phyloP scores from a whole-genome alignment of 2,797 vertebrate species.

The Gymnoscopelus braueri region DNA sequence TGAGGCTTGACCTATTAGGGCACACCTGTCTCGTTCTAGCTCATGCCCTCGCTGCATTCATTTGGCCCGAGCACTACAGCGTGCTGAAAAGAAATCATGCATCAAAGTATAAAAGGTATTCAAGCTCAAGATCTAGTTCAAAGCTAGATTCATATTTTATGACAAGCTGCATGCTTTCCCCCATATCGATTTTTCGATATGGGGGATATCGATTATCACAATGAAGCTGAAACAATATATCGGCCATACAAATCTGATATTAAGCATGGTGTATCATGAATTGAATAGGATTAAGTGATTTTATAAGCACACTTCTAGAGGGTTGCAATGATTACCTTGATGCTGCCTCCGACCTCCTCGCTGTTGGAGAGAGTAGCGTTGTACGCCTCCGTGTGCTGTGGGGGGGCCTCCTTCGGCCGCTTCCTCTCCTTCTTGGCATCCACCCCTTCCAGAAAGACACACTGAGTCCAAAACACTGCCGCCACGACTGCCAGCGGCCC shows the following conservation, averaged over 20 bases:
- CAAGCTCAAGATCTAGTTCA: not conserved
- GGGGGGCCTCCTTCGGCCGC: slow-evolving; percentile 79
- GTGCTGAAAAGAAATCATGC: slow-evolving; percentile 36
- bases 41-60: slow-evolving; percentile 27
- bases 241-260: too few relatives aligned
- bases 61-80: slow-evolving; percentile 17
- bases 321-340: slow-evolving; percentile 67
- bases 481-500: slow-evolving; percentile 83
- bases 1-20: slow-evolving; percentile 62
- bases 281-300: not conserved
- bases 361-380: slow-evolving; percentile 87
- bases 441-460: slow-evolving; percentile 74
- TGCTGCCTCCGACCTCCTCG: slow-evolving; percentile 80
- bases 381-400: slow-evolving; percentile 83
- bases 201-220: too few relatives aligned
- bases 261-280: too few relatives aligned
- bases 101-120: not conserved
- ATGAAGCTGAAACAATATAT: too few relatives aligned
- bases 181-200: too few relatives aligned
- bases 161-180: slow-evolving; percentile 4
- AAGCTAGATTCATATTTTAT: slow-evolving; percentile 20
- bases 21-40: slow-evolving; percentile 66
- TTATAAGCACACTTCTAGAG: not conserved
- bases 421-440: slow-evolving; percentile 86
- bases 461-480: slow-evolving; percentile 87